A percentile compares a stretch with the other conserved stretches of the same genome.
Evolutionary conservation across 2,797 vertebrate species (phyloP).

Genomic region (Xenops minutus): DNA sequence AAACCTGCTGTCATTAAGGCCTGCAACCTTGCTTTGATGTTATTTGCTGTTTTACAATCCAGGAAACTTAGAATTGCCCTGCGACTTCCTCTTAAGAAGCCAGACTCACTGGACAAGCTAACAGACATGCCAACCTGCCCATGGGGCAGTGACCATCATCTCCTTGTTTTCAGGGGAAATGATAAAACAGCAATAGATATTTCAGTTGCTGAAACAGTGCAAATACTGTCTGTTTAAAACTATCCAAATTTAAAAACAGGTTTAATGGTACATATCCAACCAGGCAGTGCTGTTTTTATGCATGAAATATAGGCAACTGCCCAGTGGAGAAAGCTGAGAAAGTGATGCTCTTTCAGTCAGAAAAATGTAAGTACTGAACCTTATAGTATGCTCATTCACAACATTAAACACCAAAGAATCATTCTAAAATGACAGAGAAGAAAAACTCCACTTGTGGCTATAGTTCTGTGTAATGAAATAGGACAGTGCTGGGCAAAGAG

Average conservation of each 20-base stretch:
- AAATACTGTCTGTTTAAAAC: neutral
- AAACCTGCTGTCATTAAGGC: neutral
- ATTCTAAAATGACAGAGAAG: neutral
- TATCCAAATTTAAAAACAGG: neutral
- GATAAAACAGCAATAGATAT: neutral
- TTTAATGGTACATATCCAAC: neutral
- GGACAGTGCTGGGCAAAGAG: neutral
- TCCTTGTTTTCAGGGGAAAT: neutral
- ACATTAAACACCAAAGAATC: neutral
- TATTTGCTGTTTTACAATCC: neutral
- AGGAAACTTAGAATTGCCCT: neutral
- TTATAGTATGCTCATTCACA: neutral
- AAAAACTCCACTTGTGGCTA: neutral
- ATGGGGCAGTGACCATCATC: neutral
- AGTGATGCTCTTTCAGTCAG: neutral
- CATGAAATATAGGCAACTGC: neutral
- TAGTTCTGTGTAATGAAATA: neutral
- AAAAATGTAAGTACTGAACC: neutral
- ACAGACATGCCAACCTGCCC: fast-evolving
- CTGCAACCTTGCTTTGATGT: neutral
- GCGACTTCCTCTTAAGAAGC: neutral
- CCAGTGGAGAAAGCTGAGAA: neutral
- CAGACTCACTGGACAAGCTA: neutral
- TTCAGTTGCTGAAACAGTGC: neutral
- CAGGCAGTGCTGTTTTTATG: neutral